Conservation (phyloP, 2,888 invertebrate species). For the Mesochorus sp. region DNA sequence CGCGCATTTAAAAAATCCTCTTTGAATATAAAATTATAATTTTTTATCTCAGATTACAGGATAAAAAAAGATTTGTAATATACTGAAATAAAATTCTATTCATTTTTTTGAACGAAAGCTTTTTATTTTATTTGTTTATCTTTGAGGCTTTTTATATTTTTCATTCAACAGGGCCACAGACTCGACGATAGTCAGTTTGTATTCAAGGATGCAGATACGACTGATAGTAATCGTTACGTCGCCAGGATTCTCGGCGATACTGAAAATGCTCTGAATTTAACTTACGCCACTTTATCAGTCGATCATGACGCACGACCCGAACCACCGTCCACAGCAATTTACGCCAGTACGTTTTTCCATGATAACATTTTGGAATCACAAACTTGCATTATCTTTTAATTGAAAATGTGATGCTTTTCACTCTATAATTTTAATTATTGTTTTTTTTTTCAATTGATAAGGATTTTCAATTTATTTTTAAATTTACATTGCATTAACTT, state of each 20-base stretch:
- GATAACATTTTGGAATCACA: neutral
- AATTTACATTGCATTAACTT: too few relatives aligned
- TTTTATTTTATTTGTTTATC: neutral
- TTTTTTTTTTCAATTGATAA: neutral
- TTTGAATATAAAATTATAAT: too few relatives aligned
- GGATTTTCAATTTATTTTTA: neutral
- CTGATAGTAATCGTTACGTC: constrained; percentile 80
- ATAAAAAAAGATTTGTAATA: too few relatives aligned
- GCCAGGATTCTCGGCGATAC: constrained; percentile 79
- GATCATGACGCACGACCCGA: constrained; percentile 72
- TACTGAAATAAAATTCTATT: too few relatives aligned
- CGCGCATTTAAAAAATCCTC: too few relatives aligned
- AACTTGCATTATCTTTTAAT: neutral
- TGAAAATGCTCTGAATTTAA: constrained; percentile 79
- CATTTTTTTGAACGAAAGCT: neutral
- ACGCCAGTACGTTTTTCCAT: constrained; percentile 68
- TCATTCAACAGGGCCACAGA: constrained; percentile 76
- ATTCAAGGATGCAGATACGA: constrained; percentile 81
- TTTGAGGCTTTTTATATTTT: constrained; percentile 12
- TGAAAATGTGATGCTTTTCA: neutral
- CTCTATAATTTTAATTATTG: neutral
- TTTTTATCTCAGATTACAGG: too few relatives aligned
- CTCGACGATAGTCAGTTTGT: constrained; percentile 79
- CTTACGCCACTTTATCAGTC: constrained; percentile 75
- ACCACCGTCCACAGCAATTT: constrained; percentile 74